Evolutionary conservation across 2,888 invertebrate genomes (phyloP).

Genomic region (Thecophora atra): DNA sequence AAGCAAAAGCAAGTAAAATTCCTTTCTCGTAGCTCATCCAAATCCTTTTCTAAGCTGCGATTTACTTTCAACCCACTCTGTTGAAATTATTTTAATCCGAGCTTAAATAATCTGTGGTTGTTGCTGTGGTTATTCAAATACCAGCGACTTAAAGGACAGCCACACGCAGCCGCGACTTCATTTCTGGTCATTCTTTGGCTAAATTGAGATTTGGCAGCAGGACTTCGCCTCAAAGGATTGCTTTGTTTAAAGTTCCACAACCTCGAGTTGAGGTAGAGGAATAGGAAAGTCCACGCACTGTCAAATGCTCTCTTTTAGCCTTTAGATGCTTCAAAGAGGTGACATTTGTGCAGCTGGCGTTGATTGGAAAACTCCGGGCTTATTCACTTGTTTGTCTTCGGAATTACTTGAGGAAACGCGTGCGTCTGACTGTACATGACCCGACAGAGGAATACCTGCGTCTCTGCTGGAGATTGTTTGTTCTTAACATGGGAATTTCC

Average conservation of each 20-base stretch:
- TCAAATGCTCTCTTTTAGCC: neutral
- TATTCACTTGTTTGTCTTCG: conserved; percentile 19
- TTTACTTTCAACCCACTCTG: neutral
- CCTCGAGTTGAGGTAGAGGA: neutral
- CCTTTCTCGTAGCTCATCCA: conserved; percentile 5
- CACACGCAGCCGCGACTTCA: neutral
- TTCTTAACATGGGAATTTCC: conserved; percentile 27
- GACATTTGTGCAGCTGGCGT: conserved; percentile 28
- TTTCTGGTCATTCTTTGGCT: neutral
- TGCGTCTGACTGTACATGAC: neutral
- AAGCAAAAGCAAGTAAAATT: neutral
- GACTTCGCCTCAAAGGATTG: conserved; percentile 2
- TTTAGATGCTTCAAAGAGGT: neutral
- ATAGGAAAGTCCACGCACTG: neutral
- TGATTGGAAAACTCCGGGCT: conserved; percentile 27
- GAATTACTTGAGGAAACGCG: neutral
- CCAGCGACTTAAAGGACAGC: conserved; percentile 10
- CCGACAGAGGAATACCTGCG: neutral
- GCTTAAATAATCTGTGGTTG: conserved; percentile 35
- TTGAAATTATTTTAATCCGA: conserved; percentile 29
- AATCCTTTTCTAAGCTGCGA: conserved; percentile 6
- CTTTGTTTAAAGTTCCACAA: neutral
- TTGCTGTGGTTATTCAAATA: conserved; percentile 33
- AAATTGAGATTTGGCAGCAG: neutral
- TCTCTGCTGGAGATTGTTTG: conserved; percentile 17